Percentiles rank a stretch among this genome's conserved stretches.
phyloP scores from a whole-genome alignment of 2,888 invertebrate species.

The Dromius quadrimaculatus region DNA sequence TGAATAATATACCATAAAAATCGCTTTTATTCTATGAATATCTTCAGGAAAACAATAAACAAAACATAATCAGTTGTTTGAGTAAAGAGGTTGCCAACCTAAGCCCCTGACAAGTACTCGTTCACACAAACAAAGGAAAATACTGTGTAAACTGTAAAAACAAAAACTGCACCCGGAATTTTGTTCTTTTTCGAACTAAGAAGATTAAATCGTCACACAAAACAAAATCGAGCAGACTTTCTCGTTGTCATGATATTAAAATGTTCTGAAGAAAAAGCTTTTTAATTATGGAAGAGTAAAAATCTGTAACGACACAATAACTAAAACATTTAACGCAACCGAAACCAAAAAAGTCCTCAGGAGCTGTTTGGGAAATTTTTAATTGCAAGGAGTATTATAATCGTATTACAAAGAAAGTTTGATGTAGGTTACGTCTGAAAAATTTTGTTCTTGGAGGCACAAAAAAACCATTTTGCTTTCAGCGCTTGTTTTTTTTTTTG shows the following conservation, averaged over 20 bases:
- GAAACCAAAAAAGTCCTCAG: constrained; percentile 20
- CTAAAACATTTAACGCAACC: constrained; percentile 30
- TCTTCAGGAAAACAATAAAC: no score
- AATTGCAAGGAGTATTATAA: constrained; percentile 38
- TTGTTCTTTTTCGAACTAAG: constrained; percentile 29
- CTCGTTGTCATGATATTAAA: constrained; percentile 33
- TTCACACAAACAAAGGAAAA: constrained; percentile 8
- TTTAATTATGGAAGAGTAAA: constrained; percentile 42
- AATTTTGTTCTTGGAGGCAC: no score
- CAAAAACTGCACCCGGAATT: constrained; percentile 29
- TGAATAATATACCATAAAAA: no score
- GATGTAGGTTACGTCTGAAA: background rate
- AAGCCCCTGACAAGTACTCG: constrained; percentile 3
- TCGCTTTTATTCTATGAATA: no score
- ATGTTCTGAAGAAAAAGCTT: constrained; percentile 40
- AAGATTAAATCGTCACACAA: constrained; percentile 21
- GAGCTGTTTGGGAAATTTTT: constrained; percentile 35
- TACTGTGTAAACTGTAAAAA: constrained; percentile 8
- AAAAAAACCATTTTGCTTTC: no score
- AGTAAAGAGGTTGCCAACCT: constrained; percentile 8
- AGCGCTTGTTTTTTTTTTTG: no score
- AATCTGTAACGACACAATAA: constrained; percentile 35
- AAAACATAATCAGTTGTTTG: background rate
- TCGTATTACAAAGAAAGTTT: constrained; percentile 39
- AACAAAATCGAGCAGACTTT: constrained; percentile 22